Conservation (phyloP, 2,888 invertebrate species). For the Adela reaumurella region DNA sequence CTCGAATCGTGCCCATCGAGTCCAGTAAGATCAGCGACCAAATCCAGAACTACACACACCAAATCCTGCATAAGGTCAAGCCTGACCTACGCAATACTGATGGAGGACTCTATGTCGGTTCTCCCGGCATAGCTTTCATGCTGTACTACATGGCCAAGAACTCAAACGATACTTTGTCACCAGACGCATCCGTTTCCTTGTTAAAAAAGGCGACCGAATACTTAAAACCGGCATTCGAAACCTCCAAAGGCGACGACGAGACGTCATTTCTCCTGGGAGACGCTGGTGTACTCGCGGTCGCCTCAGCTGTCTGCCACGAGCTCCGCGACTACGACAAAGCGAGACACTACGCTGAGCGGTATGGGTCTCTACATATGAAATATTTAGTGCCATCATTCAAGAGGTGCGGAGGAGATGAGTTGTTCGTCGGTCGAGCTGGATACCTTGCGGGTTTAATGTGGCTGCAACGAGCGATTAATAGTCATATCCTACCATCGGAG, state of each 20-base stretch:
- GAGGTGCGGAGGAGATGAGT: constrained; percentile 73
- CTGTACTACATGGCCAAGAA: constrained; percentile 65
- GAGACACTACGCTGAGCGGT: too few species aligned
- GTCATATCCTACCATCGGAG: constrained; percentile 31
- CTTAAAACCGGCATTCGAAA: constrained; percentile 58
- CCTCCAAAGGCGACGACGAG: constrained; percentile 52
- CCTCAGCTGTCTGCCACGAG: constrained; percentile 58
- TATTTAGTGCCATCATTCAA: constrained; percentile 49
- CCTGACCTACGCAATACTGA: constrained; percentile 44
- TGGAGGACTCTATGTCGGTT: constrained; percentile 65
- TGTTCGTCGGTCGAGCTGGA: constrained; percentile 82
- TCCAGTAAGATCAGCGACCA: constrained; percentile 22
- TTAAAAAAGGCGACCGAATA: constrained; percentile 61
- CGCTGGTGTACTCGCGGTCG: constrained; percentile 72
- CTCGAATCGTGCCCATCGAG: constrained; percentile 14
- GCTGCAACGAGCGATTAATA: constrained; percentile 58
- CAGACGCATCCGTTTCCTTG: constrained; percentile 24
- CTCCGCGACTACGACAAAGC: constrained; percentile 26
- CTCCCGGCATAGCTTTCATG: constrained; percentile 72
- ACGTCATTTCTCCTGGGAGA: constrained; percentile 77
- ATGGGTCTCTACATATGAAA: constrained; percentile 23
- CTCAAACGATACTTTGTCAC: constrained; percentile 14
- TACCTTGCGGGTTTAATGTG: constrained; percentile 75
- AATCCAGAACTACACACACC: constrained; percentile 28
- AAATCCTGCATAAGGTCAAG: constrained; percentile 29